Conservation (phyloP, 2,113 vertebrate species). For the Saccopteryx leptura region DNA sequence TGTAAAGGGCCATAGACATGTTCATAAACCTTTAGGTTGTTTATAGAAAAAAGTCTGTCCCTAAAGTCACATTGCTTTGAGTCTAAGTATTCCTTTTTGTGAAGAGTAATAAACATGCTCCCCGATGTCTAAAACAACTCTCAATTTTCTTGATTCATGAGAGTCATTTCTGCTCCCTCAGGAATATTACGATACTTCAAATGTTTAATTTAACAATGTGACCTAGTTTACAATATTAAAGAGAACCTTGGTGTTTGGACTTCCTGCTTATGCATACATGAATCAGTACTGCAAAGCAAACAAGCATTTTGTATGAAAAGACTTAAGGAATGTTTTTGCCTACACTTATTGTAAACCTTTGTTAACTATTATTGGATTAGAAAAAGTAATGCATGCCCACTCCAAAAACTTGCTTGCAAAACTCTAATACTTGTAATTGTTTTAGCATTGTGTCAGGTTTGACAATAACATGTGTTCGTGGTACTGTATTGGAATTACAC, state of each 20-base stretch:
- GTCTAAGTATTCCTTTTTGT: constrained; percentile 49
- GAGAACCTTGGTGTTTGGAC: background rate
- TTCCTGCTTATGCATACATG: background rate
- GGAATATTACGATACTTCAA: constrained; percentile 66
- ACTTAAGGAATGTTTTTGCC: constrained; percentile 22
- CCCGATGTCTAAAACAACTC: constrained; percentile 63
- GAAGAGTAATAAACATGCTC: constrained; percentile 47
- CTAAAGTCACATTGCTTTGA: background rate
- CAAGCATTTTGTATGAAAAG: constrained; percentile 61
- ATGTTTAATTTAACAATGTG: constrained; percentile 77
- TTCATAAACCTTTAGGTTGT: background rate
- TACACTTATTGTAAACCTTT: background rate
- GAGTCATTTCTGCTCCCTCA: constrained; percentile 69
- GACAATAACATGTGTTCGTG: constrained; percentile 50
- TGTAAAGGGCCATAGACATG: background rate
- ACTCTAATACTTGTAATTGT: constrained; percentile 72
- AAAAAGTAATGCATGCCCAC: constrained; percentile 51
- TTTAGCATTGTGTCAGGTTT: constrained; percentile 62
- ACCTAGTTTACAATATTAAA: constrained; percentile 47
- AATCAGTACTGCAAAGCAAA: constrained; percentile 21
- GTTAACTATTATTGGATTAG: constrained; percentile 62
- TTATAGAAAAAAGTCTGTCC: constrained; percentile 24
- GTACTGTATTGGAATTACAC: constrained; percentile 51
- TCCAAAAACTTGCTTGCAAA: constrained; percentile 70
- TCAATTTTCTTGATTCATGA: constrained; percentile 73